Evolutionary conservation across 1,140 invertebrate genomes (phyloP).

Genomic region (Eurosta solidaginis): DNA sequence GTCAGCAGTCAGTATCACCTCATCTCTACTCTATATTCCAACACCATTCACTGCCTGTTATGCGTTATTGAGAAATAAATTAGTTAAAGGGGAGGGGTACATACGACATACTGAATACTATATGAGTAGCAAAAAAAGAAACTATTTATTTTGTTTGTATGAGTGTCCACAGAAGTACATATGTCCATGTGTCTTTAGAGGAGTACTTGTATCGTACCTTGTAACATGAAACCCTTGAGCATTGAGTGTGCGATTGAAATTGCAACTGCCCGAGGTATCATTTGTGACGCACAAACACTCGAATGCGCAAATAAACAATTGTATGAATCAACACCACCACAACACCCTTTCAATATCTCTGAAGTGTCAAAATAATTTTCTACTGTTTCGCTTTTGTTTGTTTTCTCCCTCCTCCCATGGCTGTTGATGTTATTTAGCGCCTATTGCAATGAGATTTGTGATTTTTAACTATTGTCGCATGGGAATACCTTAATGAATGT

Average conservation of each 20-base stretch:
- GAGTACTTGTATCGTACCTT: background rate
- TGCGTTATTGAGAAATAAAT: background rate
- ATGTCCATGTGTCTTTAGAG: background rate
- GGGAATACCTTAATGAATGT: background rate
- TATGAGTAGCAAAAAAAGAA: background rate
- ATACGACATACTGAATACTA: too few relatives aligned
- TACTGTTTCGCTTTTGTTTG: conserved; percentile 1
- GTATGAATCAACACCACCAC: background rate
- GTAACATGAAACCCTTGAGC: conserved; percentile 27
- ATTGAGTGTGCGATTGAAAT: conserved; percentile 25
- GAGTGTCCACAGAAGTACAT: background rate
- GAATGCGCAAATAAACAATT: conserved; percentile 4
- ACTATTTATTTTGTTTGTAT: background rate
- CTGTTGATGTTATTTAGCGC: background rate
- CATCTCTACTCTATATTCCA: background rate
- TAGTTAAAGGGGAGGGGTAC: background rate
- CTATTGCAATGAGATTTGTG: background rate
- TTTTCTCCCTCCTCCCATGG: background rate
- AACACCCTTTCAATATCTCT: background rate
- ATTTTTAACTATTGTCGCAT: background rate
- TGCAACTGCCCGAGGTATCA: conserved; percentile 25
- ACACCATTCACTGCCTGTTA: background rate
- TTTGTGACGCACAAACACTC: background rate
- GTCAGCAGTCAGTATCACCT: conserved; percentile 16
- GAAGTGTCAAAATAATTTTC: conserved; percentile 28